Evolutionary conservation across 2,113 vertebrate genomes (phyloP), one percentile per base, ranked within the genome.

Genomic region (Himantopus leucocephalus): DNA sequence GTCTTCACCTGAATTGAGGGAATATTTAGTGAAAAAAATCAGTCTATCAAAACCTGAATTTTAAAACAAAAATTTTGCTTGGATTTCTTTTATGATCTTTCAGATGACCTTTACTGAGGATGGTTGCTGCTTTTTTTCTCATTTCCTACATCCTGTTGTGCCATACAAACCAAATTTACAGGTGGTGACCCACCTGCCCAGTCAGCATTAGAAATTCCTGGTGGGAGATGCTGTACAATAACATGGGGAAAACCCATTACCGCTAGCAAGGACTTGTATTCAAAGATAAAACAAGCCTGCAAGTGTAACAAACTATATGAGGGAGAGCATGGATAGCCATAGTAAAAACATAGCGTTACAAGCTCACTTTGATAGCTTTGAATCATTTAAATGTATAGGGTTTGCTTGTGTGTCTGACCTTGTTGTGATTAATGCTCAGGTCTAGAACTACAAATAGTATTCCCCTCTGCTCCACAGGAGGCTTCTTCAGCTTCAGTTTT

Each of bases 401-500:
- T 83, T 88, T 93, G 17, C 76, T 83, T 85, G 34, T 30, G 62
- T 52, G 48, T 85, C 78, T 94, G 96, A 94, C 96, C 72, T 95
- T 94, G 92, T 48, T 82, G 73, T 96, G 93, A 96, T 94, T 96
- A 95, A 97, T 95, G 73, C 73, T 90, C 64, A 88, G 81, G 82
- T 91, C 83, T 81, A 62, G 62, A 83, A 68, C 79, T 91, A 87
- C 95, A 93, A 97, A 97, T 91, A 92, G 95, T 87, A 94, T 82
- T 94, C 70, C 47, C 76, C 83, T 88, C 67, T 93, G 43, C 89
- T 84, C 84, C 11, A 10, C 96, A 55, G 92, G 81, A 91, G 82
- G 67, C 50, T 96, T 96, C 76, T 70, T 66, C 85, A 68, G 48
- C 55, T 74, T 86, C 86, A 41, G 23, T 66, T 94, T 85, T 90